Base-by-base conservation (phyloP, 1,140 invertebrate species). In the Protaetia brevitarsis region DNA sequence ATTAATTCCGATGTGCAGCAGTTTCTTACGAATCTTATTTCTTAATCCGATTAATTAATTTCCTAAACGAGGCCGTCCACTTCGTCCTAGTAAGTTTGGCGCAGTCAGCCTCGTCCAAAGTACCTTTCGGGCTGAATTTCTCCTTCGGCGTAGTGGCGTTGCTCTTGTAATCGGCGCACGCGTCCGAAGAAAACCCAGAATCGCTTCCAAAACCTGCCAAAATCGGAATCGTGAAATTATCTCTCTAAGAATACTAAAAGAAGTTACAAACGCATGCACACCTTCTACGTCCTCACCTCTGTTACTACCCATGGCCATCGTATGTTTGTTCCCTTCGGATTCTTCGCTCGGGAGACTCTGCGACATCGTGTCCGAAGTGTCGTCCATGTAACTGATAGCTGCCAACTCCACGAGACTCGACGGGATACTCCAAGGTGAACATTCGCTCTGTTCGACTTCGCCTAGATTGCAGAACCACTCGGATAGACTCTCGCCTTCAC, bases 31-130 rank as follows among this genome's bases (percentile, higher is more conserved):
- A 45, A 45, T 45, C 28, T 66, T 73, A 78, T 64, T 78, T 78
- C 51, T 66, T 75, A 51, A 78, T 76, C 51, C 71, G 73, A 68
- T 73, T 72, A 65, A 78, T 76, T 10, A 78, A 64, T 66, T 78
- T 77, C 62, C 75, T 67, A 68, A 78, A 77, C 3, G 73, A 77
- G 10, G 76, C 76, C 6, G 77, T 79, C 77, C 77, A 79, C 70
- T 77, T 79, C 41, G 74, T 76, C 8, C 76, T 69, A 0, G 76
- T 76, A 62, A 78, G 64, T 71, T 77, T 78, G 64, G 72, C 74
- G 69, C 76, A 77, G 34, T 78, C 77, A 13, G 72, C 68, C 60
- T 78, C 77, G 61, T 78, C 76, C 57, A 78, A 63, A 16, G 71
- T 73, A 13, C 37, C 71, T 34, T 73, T 73, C 26, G 74, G 76